Evolutionary conservation across 2,113 vertebrate species (phyloP), one percentile per base, ranked within the genome.

Genomic region (Oncorhynchus kisutch): DNA sequence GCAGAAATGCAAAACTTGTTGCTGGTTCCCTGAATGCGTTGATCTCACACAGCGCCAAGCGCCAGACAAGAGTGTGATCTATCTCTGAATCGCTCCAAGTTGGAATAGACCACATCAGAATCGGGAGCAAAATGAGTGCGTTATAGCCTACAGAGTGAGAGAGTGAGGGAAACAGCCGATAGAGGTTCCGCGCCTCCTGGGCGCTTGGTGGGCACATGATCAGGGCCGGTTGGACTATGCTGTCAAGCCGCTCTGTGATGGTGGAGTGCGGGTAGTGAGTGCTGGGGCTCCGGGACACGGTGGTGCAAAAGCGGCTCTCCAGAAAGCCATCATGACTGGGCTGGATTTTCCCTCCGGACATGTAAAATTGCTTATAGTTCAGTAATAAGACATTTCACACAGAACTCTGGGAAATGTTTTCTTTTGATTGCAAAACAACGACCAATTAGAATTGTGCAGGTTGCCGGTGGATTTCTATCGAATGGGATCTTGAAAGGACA

Each of bases 1-100:
- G 95, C 94, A 94, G 94, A 96, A 79, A 96, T 96, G 96, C 95
- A 96, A 96, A 97, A 96, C 96, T 97, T 97, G 96, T 97, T 96
- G 96, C 96, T 94, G 94, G 89, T 90, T 89, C 91, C 88, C 82
- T 82, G 90, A 87, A 92, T 85, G 86, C 94, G 92, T 87, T 87
- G 92, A 81, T 86, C 86, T 88, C 92, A 88, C 91, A 91, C 91
- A 82, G 87, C 75, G 82, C 82, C 70, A 71, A 78, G 73, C 88
- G 90, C 88, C 81, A 90, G 89, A 92, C 88, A 75, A 87, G 90
- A 93, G 90, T 86, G 91, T 72, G 92, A 90, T 90, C 93, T 89
- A 83, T 91, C 89, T 86, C 92, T 82, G 91, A 85, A 86, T 88
- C 87, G 82, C 85, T 90, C 86, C 87, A 80, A 71, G 90, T 85